Conservation (phyloP, 2,797 vertebrate genomes). For the Arremon brunneinucha region DNA sequence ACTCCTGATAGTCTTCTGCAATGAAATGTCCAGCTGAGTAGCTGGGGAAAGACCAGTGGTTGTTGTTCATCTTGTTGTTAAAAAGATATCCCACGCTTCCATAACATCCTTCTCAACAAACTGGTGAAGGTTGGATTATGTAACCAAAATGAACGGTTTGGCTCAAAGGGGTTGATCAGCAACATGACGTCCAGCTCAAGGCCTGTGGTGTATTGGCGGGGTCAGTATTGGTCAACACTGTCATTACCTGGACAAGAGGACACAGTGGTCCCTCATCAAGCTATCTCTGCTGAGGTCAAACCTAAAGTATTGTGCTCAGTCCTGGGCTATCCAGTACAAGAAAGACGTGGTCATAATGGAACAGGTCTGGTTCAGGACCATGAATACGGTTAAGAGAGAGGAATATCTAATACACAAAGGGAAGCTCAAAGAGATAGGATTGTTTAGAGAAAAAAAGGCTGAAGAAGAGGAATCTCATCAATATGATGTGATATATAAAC, state of each 20-base stretch:
- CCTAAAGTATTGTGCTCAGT: background rate
- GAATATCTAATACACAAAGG: background rate
- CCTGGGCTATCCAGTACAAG: background rate
- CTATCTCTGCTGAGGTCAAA: background rate
- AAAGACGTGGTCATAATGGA: background rate
- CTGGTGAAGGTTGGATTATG: rapidly evolving
- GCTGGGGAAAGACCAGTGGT: background rate
- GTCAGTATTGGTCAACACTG: background rate
- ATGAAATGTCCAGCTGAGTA: background rate
- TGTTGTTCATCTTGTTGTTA: background rate
- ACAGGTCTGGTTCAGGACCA: background rate
- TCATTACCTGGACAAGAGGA: rapidly evolving
- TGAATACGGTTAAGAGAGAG: background rate
- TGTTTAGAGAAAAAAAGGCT: background rate
- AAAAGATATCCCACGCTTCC: background rate
- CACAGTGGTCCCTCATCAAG: background rate
- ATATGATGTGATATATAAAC: background rate
- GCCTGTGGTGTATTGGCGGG: too few species aligned
- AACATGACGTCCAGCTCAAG: background rate
- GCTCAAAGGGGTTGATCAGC: background rate
- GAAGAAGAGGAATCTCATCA: background rate
- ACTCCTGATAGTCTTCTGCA: background rate
- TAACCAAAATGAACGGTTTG: background rate
- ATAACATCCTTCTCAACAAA: background rate
- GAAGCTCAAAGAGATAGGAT: background rate